phyloP scores from a whole-genome alignment of 1,140 invertebrate genomes.

The Linepithema humile region DNA sequence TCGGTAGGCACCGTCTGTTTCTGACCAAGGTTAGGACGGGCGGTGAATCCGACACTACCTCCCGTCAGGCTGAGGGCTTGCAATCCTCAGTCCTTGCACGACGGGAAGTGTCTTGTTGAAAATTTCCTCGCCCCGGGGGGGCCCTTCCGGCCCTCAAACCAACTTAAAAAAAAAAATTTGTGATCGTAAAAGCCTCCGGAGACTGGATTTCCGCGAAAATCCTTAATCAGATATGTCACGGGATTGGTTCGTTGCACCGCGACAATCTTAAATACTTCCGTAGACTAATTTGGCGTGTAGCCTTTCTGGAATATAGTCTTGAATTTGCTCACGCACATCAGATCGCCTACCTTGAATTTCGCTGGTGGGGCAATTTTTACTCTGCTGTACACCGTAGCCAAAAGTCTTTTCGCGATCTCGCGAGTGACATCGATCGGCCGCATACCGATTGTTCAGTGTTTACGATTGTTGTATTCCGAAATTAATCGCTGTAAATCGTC shows the following conservation, averaged over 20 bases:
- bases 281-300: conserved; percentile 81
- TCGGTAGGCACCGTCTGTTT: no score
- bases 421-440: conserved; percentile 71
- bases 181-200: conserved; percentile 74
- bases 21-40: no score
- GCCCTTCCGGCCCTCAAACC: no score
- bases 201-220: conserved; percentile 76
- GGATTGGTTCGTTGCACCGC: conserved; percentile 74
- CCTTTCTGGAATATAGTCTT: conserved; percentile 80
- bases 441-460: conserved; percentile 72
- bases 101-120: no score
- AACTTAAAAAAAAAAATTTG: no score
- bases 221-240: no score
- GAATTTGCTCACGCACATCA: conserved; percentile 77
- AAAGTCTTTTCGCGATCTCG: conserved; percentile 47
- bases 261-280: no score
- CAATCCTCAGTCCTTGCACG: no score
- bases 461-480: background rate
- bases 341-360: conserved; percentile 74
- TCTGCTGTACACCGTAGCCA: conserved; percentile 60
- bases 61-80: no score
- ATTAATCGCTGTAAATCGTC: background rate
- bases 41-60: no score
- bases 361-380: conserved; percentile 46
- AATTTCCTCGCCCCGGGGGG: no score